Percentiles rank a stretch among this genome's conserved stretches.
These are phyloP conservation scores for Lasioglossum albipes DNA, from an alignment of 1,140 invertebrate genomes.

Conservation along the genomic window DNA sequence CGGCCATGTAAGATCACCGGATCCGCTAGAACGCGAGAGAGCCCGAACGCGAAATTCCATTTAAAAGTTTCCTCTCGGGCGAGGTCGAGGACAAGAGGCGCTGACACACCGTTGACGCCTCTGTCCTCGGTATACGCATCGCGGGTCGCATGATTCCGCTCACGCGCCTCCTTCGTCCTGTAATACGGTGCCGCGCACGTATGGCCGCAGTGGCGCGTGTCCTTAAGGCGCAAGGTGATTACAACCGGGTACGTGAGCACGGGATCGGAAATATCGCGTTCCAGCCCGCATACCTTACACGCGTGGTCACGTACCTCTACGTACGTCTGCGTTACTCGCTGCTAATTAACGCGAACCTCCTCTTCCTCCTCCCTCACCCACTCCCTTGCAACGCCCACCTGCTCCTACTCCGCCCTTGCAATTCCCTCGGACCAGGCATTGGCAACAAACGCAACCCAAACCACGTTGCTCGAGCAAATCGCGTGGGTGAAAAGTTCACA, in stretches of 20 bases:
- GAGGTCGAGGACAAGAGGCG: neutral
- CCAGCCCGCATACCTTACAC: conserved; percentile 21
- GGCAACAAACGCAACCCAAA: too few relatives aligned
- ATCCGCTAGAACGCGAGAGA: neutral
- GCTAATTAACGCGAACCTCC: conserved; percentile 30
- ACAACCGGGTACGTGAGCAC: conserved; percentile 41
- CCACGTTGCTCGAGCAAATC: too few relatives aligned
- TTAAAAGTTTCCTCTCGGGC: conserved; percentile 21
- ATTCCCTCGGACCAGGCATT: too few relatives aligned
- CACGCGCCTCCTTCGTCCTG: conserved; percentile 28
- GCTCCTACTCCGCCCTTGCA: too few relatives aligned
- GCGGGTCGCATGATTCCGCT: conserved; percentile 16
- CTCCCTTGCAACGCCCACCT: neutral
- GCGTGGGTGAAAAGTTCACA: too few relatives aligned
- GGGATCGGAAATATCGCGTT: conserved; percentile 34
- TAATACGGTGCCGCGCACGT: conserved; percentile 35
- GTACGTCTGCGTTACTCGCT: conserved; percentile 14
- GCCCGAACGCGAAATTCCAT: conserved; percentile 34
- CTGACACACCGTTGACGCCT: neutral
- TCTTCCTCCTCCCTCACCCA: too few relatives aligned
- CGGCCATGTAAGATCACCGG: neutral
- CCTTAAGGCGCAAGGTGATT: conserved; percentile 54
- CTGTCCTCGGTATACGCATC: too few relatives aligned
- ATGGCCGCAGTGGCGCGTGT: conserved; percentile 35
- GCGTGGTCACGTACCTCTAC: conserved; percentile 26